Base-by-base conservation (phyloP, 2,113 vertebrate genomes). In the Menura novaehollandiae region DNA sequence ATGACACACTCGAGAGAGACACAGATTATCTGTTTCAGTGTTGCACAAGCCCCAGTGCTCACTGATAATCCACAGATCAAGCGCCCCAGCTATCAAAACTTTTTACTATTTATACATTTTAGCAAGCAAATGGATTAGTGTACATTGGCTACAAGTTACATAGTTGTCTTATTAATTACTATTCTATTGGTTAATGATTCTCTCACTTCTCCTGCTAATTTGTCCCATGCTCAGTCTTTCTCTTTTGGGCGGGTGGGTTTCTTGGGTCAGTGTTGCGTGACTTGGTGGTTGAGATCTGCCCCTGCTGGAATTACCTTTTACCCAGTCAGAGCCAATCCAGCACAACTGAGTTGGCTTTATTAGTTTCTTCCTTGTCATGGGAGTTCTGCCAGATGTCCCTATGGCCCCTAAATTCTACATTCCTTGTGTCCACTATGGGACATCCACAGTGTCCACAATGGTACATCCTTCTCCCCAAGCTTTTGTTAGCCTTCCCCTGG, bases 21-120 rank as follows among this genome's bases (percentile, higher is more conserved):
- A 13, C 2, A 5, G 24, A 11, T 32, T 11, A 1, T 22, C 27
- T 22, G 0, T 53, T 9, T 49, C 30, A 17, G 20, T 9, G 13
- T 4, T 20, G 18, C n/a, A 7, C 60, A 22, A 1, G 2, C 16
- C 11, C 15, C 15, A 6, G 8, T 32, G 39, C 8, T 22, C 47
- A 16, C n/a, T 17, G 41, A n/a, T 41, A 47, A 26, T n/a, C n/a
- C 30, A 10, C 30, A 79, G 17, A 22, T 56, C 9, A 11, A 56
- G n/a, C 6, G 14, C 41, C 30, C 30, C 35, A 23, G 0, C 35
- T 37, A 0, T 28, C 22, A 11, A 23, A 24, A 22, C 19, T 7
- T 37, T 23, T 49, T 9, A 2, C 19, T n/a, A 0, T 44, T 73
- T 15, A 1, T 44, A 9, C 12, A 3, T 13, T 35, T 64, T 51